phyloP scores from a whole-genome alignment of 2,113 vertebrate genomes.

The Monopterus albus region DNA sequence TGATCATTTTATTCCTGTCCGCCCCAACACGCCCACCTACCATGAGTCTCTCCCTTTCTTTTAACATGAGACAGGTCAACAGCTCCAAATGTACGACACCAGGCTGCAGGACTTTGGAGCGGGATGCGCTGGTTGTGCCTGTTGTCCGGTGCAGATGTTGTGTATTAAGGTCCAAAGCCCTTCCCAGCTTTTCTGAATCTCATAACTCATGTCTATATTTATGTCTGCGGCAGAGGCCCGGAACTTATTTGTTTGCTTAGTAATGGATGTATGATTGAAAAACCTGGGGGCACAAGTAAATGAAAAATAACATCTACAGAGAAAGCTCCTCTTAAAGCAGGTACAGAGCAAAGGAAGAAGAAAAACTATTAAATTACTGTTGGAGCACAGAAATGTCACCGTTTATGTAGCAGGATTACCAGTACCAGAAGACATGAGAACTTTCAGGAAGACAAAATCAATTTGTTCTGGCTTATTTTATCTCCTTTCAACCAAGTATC shows the following conservation, averaged over 20 bases:
- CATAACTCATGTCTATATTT: slow-evolving; percentile 85
- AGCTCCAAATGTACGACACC: slow-evolving; percentile 35
- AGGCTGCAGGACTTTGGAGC: slow-evolving; percentile 40
- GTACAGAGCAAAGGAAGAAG: slow-evolving; percentile 58
- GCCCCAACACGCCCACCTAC: slow-evolving; percentile 40
- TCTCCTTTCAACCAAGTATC: slow-evolving; percentile 43
- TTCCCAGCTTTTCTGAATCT: slow-evolving; percentile 76
- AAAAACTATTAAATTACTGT: slow-evolving; percentile 73
- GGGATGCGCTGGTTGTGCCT: slow-evolving; percentile 53
- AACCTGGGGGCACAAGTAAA: slow-evolving; percentile 83
- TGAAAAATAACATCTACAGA: slow-evolving; percentile 83
- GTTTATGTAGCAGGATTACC: slow-evolving; percentile 75
- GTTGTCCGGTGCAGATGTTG: slow-evolving; percentile 80
- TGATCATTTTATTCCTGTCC: slow-evolving; percentile 66
- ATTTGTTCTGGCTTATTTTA: slow-evolving; percentile 70
- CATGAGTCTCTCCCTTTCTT: background rate
- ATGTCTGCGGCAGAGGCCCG: slow-evolving; percentile 79
- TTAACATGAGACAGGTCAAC: slow-evolving; percentile 47
- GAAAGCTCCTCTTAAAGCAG: slow-evolving; percentile 77
- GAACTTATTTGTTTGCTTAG: slow-evolving; percentile 84
- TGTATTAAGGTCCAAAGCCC: slow-evolving; percentile 75
- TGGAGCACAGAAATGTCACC: slow-evolving; percentile 69
- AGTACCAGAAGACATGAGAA: slow-evolving; percentile 72
- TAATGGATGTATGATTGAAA: slow-evolving; percentile 80
- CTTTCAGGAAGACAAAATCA: slow-evolving; percentile 74